These are phyloP conservation scores for Trissolcus japonicus DNA, from an alignment of 2,888 invertebrate species.

Conservation along the genomic window DNA sequence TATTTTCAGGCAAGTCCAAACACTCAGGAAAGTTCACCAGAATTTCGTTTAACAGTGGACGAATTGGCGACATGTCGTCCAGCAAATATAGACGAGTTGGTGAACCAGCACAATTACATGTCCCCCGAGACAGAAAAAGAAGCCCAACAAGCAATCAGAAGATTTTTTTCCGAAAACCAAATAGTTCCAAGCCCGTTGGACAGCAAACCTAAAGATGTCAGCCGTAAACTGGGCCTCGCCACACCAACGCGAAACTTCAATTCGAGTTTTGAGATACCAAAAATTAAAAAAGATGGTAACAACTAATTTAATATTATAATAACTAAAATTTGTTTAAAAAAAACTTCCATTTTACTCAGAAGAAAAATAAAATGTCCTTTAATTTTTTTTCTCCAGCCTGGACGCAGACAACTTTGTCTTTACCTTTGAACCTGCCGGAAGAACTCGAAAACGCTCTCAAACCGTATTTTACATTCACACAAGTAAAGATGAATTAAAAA, in stretches of 20 bases:
- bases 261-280: conserved; percentile 57
- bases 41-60: conserved; percentile 84
- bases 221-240: conserved; percentile 45
- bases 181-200: conserved; percentile 80
- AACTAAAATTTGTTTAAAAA: background rate
- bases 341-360: background rate
- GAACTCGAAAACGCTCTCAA: conserved; percentile 81
- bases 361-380: background rate
- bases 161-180: conserved; percentile 79
- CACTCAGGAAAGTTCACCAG: conserved; percentile 75
- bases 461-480: conserved; percentile 80
- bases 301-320: background rate
- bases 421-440: conserved; percentile 81
- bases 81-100: conserved; percentile 82
- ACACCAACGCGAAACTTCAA: conserved; percentile 62
- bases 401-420: conserved; percentile 82
- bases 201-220: conserved; percentile 56
- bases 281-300: conserved; percentile 67
- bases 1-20: conserved; percentile 40
- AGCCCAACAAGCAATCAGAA: conserved; percentile 83
- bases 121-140: conserved; percentile 82
- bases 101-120: conserved; percentile 80
- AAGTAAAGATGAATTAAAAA: conserved; percentile 62
- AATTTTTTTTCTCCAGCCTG: conserved; percentile 76
- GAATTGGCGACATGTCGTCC: conserved; percentile 83